These are phyloP conservation scores for Strix uralensis DNA, from an alignment of 2,113 vertebrate species.

Conservation along the genomic window DNA sequence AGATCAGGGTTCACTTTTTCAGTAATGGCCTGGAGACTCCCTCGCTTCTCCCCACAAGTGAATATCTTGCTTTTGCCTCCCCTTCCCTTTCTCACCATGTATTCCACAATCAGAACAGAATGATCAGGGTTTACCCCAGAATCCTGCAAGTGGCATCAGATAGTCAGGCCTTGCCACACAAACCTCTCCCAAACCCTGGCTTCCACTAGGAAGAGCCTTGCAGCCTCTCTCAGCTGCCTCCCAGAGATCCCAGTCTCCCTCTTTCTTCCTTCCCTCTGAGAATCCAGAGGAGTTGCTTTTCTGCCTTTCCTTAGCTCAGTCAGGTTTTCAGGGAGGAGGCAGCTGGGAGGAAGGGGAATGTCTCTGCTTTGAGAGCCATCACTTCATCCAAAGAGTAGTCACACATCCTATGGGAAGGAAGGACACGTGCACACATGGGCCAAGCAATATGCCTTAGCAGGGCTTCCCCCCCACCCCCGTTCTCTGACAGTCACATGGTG, in stretches of 20 bases:
- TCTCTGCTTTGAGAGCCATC: not conserved
- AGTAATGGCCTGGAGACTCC: not conserved
- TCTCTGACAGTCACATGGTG: not conserved
- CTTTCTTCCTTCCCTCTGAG: not conserved
- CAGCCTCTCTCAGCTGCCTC: not conserved
- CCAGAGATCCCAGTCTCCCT: not conserved
- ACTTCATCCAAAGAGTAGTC: not conserved
- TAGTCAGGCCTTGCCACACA: rapidly evolving
- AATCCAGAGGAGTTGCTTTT: not conserved
- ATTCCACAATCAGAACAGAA: not conserved
- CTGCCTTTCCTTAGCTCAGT: not conserved
- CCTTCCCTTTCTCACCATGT: not conserved
- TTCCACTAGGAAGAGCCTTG: not conserved
- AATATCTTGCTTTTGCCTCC: not conserved
- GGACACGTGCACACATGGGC: not conserved
- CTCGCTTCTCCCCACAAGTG: not conserved
- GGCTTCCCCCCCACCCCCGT: not conserved
- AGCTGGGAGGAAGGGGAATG: not conserved
- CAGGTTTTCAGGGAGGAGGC: not conserved
- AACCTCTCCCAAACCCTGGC: not conserved
- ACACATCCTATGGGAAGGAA: not conserved
- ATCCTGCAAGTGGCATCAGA: not conserved
- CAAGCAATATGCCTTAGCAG: not conserved
- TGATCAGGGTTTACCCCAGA: not conserved
- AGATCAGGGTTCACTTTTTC: not conserved